Percentiles rank a stretch among this genome's conserved stretches.
These are phyloP conservation scores for Hydrophis major DNA, from an alignment of 2,797 vertebrate species.

Conservation along the genomic window DNA sequence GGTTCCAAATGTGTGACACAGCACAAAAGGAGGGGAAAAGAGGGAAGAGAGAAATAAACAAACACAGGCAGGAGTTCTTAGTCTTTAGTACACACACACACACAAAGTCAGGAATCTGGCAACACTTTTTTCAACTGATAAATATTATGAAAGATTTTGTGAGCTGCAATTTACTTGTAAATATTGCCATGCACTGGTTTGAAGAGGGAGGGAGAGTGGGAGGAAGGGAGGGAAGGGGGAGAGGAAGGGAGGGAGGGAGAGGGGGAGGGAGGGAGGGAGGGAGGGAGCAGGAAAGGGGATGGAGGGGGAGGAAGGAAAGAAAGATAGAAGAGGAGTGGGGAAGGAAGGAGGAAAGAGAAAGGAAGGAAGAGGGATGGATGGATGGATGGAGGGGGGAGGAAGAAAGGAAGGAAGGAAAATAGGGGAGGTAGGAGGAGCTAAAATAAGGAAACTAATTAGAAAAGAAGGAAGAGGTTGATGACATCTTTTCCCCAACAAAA, in stretches of 20 bases:
- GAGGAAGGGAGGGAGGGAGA: neutral
- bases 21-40: neutral
- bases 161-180: neutral
- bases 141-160: neutral
- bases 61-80: neutral
- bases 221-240: too few relatives aligned
- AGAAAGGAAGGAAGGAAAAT: neutral
- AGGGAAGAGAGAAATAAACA: neutral
- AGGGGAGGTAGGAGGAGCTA: neutral
- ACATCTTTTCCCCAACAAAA: neutral
- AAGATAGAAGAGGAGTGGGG: too few relatives aligned
- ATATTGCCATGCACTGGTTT: neutral
- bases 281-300: too few relatives aligned
- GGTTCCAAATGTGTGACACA: neutral
- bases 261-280: accelerated
- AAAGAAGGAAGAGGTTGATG: neutral
- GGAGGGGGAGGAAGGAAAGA: neutral
- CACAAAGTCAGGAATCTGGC: neutral
- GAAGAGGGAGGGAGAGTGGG: neutral
- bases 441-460: neutral
- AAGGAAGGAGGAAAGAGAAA: neutral
- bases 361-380: neutral
- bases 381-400: accelerated
- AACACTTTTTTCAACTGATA: neutral
- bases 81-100: neutral